Evolutionary conservation across 2,888 invertebrate species (phyloP).

Genomic region (Volucella bombylans): DNA sequence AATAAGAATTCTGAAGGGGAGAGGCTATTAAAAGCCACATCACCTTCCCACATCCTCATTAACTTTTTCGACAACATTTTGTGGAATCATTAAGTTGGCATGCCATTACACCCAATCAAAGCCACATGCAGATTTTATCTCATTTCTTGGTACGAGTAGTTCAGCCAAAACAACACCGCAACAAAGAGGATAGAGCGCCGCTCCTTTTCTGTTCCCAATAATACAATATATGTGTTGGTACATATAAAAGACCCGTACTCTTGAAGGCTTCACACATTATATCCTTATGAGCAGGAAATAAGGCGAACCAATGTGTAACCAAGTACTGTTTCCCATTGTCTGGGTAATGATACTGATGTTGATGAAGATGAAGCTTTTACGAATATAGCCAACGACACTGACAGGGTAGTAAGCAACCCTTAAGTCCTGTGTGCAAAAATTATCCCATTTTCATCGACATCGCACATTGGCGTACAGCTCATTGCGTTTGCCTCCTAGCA

Average conservation of each 20-base stretch:
- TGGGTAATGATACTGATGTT: constrained; percentile 70
- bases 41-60: not conserved
- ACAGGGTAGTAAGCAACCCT: constrained; percentile 74
- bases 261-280: constrained; percentile 45
- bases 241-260: constrained; percentile 31
- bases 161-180: constrained; percentile 17
- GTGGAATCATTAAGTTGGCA: constrained; percentile 23
- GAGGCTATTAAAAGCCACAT: not conserved
- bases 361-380: constrained; percentile 73
- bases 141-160: constrained; percentile 37
- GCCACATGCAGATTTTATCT: constrained; percentile 42
- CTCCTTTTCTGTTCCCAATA: not conserved
- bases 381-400: constrained; percentile 32
- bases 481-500: constrained; percentile 74
- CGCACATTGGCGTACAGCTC: constrained; percentile 76
- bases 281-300: constrained; percentile 4
- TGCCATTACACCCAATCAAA: constrained; percentile 48
- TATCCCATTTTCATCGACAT: constrained; percentile 74
- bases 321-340: constrained; percentile 56
- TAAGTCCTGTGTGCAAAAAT: constrained; percentile 71
- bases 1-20: not conserved
- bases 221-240: not conserved
- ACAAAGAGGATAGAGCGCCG: not conserved
- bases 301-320: constrained; percentile 39
- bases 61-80: not conserved